Percentiles rank a stretch among this genome's conserved stretches.
These are phyloP conservation scores for Rhynchonema sp. DNA, from an alignment of 2,888 invertebrate genomes.

Conservation along the genomic window DNA sequence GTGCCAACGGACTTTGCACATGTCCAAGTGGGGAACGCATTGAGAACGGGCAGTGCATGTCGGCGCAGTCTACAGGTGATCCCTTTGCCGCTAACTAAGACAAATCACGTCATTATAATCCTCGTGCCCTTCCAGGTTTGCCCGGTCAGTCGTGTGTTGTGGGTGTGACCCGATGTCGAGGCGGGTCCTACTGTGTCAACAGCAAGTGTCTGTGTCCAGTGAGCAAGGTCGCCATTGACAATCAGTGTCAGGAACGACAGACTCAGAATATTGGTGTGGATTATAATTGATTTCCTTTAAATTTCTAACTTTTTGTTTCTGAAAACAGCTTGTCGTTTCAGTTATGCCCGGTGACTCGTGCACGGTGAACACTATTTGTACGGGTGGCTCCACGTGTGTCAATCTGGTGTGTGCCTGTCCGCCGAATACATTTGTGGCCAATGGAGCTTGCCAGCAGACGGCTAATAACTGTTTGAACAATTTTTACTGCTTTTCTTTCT, in stretches of 20 bases:
- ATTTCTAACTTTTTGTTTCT: too few species aligned
- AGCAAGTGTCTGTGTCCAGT: conserved; percentile 13
- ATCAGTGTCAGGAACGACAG: background rate
- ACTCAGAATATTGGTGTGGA: background rate
- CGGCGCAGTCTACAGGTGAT: background rate
- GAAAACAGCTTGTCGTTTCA: background rate
- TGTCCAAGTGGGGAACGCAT: background rate
- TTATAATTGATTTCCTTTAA: too few species aligned
- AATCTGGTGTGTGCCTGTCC: background rate
- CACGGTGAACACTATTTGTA: background rate
- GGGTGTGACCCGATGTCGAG: conserved; percentile 10
- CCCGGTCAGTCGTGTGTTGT: background rate
- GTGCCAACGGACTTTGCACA: background rate
- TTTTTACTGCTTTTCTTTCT: background rate
- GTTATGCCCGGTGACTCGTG: background rate
- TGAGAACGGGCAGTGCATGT: background rate
- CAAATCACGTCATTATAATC: too few species aligned
- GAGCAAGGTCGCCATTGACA: background rate
- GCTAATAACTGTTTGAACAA: background rate
- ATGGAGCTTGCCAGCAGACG: background rate
- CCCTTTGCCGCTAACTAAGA: too few species aligned
- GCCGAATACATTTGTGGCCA: background rate
- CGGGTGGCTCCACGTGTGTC: background rate
- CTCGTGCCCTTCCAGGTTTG: too few species aligned
- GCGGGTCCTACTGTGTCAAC: conserved; percentile 13